Evolutionary conservation across 2,888 invertebrate species (phyloP).

Genomic region (Pimpla rufipes): DNA sequence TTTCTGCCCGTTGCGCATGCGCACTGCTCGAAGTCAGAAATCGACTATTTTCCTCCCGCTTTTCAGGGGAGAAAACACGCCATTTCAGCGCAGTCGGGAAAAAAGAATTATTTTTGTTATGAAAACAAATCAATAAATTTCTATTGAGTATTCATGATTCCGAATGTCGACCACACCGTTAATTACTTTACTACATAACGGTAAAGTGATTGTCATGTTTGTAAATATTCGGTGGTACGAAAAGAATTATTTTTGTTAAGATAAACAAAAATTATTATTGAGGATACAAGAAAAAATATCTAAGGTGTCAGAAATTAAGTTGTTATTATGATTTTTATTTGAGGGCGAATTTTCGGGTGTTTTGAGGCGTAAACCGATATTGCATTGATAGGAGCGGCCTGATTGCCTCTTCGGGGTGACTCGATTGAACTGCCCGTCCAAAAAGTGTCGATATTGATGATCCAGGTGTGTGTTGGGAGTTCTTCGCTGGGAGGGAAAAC

Average conservation of each 20-base stretch:
- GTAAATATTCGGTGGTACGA: too few relatives aligned
- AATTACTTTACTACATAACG: too few relatives aligned
- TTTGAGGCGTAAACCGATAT: slow-evolving; percentile 61
- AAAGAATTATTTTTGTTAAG: neutral
- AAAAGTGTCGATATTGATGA: slow-evolving; percentile 73
- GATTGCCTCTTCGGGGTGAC: slow-evolving; percentile 70
- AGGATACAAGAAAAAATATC: neutral
- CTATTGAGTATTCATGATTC: too few relatives aligned
- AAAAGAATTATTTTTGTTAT: too few relatives aligned
- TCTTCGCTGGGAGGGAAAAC: neutral
- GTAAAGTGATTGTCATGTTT: too few relatives aligned
- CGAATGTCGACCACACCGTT: too few relatives aligned
- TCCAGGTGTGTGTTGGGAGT: neutral
- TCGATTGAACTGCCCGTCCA: slow-evolving; percentile 75
- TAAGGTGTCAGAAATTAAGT: neutral
- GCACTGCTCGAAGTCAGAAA: too few relatives aligned
- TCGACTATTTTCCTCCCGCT: too few relatives aligned
- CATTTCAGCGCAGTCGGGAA: too few relatives aligned
- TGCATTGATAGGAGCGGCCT: slow-evolving; percentile 71
- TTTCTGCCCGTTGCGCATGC: too few relatives aligned
- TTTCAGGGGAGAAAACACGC: too few relatives aligned
- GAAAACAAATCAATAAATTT: too few relatives aligned
- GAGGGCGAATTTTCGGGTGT: neutral
- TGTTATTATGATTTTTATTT: neutral
- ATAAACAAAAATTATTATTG: neutral